These are phyloP conservation scores for Acronicta leporina DNA, from an alignment of 2,888 invertebrate genomes.

Conservation along the genomic window DNA sequence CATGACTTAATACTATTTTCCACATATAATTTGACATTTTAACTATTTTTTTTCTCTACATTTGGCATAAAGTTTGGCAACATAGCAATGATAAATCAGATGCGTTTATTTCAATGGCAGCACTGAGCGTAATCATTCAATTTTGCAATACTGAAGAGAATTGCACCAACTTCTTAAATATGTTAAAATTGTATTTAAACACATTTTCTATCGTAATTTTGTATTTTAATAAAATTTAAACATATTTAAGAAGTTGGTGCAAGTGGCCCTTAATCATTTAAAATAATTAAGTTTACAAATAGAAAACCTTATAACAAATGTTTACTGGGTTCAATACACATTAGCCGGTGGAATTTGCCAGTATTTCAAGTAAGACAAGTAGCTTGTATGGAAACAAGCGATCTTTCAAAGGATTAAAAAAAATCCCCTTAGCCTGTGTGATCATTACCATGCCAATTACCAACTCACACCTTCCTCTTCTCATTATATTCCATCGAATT, in stretches of 20 bases:
- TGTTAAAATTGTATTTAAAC: no score
- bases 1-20: slow-evolving; percentile 43
- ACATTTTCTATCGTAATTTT: no score
- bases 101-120: slow-evolving; percentile 18
- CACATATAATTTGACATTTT: slow-evolving; percentile 49
- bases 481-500: slow-evolving; percentile 35
- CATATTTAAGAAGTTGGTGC: no score
- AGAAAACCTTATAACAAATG: no score
- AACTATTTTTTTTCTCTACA: slow-evolving; percentile 43
- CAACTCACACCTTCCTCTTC: slow-evolving; percentile 37
- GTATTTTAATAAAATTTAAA: no score
- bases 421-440: neutral
- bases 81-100: slow-evolving; percentile 33
- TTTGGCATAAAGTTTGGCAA: slow-evolving; percentile 50
- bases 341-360: slow-evolving; percentile 13
- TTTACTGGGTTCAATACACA: neutral
- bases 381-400: slow-evolving; percentile 4
- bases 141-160: slow-evolving; percentile 19
- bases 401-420: slow-evolving; percentile 4
- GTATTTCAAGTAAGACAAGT: no score
- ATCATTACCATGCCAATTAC: slow-evolving; percentile 41
- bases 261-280: no score
- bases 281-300: neutral
- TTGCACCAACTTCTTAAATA: no score
- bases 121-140: slow-evolving; percentile 28